A percentile compares a stretch with the other conserved stretches of the same genome.
These are phyloP conservation scores for Dasypolia templi DNA, from an alignment of 2,888 invertebrate genomes.

Conservation along the genomic window DNA sequence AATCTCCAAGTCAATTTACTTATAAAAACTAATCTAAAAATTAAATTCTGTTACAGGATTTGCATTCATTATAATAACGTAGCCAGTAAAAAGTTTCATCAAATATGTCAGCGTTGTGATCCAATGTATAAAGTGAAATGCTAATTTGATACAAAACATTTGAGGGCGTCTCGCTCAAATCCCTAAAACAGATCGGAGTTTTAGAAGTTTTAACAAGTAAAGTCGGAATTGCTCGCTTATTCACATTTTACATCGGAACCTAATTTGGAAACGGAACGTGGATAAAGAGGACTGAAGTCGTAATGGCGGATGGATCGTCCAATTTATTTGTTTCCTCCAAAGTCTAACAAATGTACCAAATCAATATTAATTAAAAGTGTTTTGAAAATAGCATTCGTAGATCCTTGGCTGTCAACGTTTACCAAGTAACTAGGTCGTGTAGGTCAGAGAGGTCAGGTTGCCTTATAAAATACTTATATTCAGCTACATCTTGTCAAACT, in stretches of 20 bases:
- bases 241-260: constrained; percentile 40
- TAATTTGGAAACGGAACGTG: constrained; percentile 26
- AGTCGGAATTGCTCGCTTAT: constrained; percentile 46
- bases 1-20: constrained; percentile 30
- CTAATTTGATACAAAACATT: constrained; percentile 57
- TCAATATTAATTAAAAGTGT: not conserved
- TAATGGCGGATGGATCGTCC: constrained; percentile 37
- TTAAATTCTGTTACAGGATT: constrained; percentile 42
- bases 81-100: constrained; percentile 27
- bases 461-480: not conserved
- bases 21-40: constrained; percentile 45
- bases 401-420: not conserved
- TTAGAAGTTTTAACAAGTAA: constrained; percentile 63
- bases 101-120: constrained; percentile 24
- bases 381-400: not conserved
- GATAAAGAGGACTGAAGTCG: constrained; percentile 18
- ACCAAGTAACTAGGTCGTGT: not conserved
- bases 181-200: constrained; percentile 39
- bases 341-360: not conserved
- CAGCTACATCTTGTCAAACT: not conserved
- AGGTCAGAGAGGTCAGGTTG: not conserved
- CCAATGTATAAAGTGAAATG: constrained; percentile 39
- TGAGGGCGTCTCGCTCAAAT: constrained; percentile 17
- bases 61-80: constrained; percentile 35
- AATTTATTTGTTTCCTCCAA: constrained; percentile 33